Conservation (phyloP, 2,888 invertebrate genomes). For the Polydesmus complanatus region DNA sequence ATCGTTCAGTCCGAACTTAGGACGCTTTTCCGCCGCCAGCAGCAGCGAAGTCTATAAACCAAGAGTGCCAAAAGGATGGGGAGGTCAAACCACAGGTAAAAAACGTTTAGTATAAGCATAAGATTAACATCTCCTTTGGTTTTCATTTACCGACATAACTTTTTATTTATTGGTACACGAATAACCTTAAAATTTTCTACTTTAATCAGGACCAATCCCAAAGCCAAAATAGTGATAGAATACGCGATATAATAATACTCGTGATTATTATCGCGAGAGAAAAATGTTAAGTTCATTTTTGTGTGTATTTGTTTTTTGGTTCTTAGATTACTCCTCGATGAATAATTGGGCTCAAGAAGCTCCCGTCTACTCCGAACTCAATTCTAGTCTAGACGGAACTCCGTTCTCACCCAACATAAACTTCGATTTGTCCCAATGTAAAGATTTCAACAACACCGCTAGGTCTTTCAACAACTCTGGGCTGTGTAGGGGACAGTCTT, state of each 20-base stretch:
- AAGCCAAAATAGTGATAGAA: too few species aligned
- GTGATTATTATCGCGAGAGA: too few species aligned
- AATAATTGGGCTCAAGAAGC: constrained; percentile 1
- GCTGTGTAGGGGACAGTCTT: neutral
- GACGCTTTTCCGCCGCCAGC: constrained; percentile 11
- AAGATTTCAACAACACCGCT: constrained; percentile 5
- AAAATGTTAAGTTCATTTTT: neutral
- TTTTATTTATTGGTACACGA: too few species aligned
- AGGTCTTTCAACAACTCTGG: neutral
- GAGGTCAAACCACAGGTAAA: constrained; percentile 19
- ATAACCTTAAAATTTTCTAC: too few species aligned
- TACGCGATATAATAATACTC: neutral
- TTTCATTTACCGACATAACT: too few species aligned
- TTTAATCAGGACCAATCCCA: too few species aligned
- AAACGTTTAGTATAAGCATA: too few species aligned
- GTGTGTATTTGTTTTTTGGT: neutral
- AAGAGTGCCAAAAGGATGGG: constrained; percentile 39
- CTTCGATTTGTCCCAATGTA: constrained; percentile 1
- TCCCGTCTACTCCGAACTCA: neutral
- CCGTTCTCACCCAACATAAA: neutral
- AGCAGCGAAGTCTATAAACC: constrained; percentile 34
- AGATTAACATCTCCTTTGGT: too few species aligned
- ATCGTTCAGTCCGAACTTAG: constrained; percentile 12
- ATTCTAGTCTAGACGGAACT: neutral
- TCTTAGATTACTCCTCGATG: constrained; percentile 4